These are phyloP conservation scores for Junonia oenone DNA, from an alignment of 2,888 invertebrate species.

Conservation along the genomic window DNA sequence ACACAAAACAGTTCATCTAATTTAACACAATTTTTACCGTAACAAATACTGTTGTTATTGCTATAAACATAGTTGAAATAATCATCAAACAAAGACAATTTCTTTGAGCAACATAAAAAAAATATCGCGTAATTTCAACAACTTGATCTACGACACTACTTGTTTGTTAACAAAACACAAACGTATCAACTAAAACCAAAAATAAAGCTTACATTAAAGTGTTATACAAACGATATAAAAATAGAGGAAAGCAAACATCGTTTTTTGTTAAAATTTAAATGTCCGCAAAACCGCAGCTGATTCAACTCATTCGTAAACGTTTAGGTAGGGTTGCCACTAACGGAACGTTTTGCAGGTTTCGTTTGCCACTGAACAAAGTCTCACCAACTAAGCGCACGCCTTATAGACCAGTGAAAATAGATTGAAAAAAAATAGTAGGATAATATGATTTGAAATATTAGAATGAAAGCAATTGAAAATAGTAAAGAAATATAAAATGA, in stretches of 20 bases:
- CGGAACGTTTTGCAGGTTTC: too few species aligned
- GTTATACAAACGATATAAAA: not conserved
- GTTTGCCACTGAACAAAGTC: too few species aligned
- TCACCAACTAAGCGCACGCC: too few species aligned
- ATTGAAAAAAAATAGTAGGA: too few species aligned
- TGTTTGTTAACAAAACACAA: not conserved
- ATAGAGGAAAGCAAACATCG: not conserved
- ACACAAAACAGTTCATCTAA: not conserved
- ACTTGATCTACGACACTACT: not conserved
- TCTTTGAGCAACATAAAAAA: too few species aligned
- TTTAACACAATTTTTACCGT: too few species aligned
- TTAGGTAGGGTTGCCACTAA: constrained; percentile 39
- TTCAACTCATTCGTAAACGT: constrained; percentile 30
- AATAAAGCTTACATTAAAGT: not conserved
- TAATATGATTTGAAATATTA: too few species aligned
- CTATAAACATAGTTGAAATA: not conserved
- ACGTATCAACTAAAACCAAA: not conserved
- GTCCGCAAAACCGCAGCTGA: constrained; percentile 24
- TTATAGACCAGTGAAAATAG: too few species aligned
- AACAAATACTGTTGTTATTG: too few species aligned
- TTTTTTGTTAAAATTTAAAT: constrained; percentile 9
- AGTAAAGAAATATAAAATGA: too few species aligned
- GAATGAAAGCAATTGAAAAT: too few species aligned
- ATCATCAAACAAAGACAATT: not conserved
- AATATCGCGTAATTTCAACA: not conserved